phyloP scores from a whole-genome alignment of 2,888 invertebrate species.

The Tetranychus piercei region DNA sequence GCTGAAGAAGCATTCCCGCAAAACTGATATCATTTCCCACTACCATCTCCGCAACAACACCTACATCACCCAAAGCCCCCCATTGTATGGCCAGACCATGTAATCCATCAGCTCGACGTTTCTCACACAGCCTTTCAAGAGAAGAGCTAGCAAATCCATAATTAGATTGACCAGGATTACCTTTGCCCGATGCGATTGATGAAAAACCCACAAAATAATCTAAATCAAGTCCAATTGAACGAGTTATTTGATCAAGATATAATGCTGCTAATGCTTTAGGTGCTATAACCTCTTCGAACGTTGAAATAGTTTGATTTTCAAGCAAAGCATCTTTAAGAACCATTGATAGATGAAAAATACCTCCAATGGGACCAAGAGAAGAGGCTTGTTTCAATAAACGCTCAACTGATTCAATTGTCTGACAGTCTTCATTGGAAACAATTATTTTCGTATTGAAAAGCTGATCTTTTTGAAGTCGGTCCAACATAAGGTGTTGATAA shows the following conservation, averaged over 20 bases:
- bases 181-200: conserved; percentile 68
- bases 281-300: conserved; percentile 56
- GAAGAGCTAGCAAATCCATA: conserved; percentile 91
- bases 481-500: conserved; percentile 66
- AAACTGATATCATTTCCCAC: conserved; percentile 70
- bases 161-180: conserved; percentile 86
- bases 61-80: conserved; percentile 99
- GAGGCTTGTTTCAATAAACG: conserved; percentile 46
- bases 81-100: conserved; percentile 78
- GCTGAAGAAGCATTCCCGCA: conserved; percentile 85
- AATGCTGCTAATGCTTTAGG: conserved; percentile 73
- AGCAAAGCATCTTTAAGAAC: conserved; percentile 65
- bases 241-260: conserved; percentile 57
- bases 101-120: conserved; percentile 46
- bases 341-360: conserved; percentile 73
- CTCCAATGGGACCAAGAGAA: conserved; percentile 53
- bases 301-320: conserved; percentile 60
- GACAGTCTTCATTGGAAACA: conserved; percentile 6
- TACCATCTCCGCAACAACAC: conserved; percentile 68
- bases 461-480: neutral
- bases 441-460: neutral
- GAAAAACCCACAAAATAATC: conserved; percentile 92
- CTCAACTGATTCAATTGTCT: conserved; percentile 48
- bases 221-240: conserved; percentile 46
- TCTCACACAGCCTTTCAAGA: conserved; percentile 87